Base-by-base conservation (phyloP, 2,113 vertebrate species). In the Hypanus sabinus region DNA sequence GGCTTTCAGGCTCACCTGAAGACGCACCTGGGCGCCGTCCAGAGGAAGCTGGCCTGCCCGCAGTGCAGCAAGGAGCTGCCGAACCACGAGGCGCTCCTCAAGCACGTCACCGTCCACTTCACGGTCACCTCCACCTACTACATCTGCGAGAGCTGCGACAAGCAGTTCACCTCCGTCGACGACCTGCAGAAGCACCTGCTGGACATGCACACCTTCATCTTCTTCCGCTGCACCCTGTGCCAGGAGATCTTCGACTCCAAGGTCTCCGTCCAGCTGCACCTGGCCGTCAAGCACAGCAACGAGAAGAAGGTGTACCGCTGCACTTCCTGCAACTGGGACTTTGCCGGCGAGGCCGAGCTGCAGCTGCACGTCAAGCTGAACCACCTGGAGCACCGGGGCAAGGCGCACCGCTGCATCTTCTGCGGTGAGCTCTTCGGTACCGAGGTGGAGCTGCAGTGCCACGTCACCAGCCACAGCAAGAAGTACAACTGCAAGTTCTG, bases 61-160 rank as follows among this genome's bases (percentile, higher is more conserved):
- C 99, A 99, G 96, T 99, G 99, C 96, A 98, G 98, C 98, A 99
- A 99, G 96, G 99, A 99, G 94, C 99, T 99, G 95, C 98, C 98
- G 83, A 99, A 98, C 95, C 99, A 99, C 93, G 99, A 99, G 95
- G 98, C 99, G 94, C 96, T 99, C 95, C 96, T 99, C 94, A 99
- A 99, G 97, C 99, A 99, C 0, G 98, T 99, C 94, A 99, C 99
- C 24, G 98, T 98, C 94, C 99, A 99, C 95, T 99, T 99, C 95
- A 99, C 98, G 95, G 98, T 99, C 96, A 99, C 99, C 94, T 99
- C 99, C 46, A 99, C 99, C 0, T 99, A 99, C 95, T 99, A 99
- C 95, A 98, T 99, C 95, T 99, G 99, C 94, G 99, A 99, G 97
- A 99, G 99, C 94, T 99, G 99, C 87, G 99, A 99, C 96, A 99